Evolutionary conservation across 2,113 vertebrate species (phyloP).

Genomic region (Notarius lentiginosus): DNA sequence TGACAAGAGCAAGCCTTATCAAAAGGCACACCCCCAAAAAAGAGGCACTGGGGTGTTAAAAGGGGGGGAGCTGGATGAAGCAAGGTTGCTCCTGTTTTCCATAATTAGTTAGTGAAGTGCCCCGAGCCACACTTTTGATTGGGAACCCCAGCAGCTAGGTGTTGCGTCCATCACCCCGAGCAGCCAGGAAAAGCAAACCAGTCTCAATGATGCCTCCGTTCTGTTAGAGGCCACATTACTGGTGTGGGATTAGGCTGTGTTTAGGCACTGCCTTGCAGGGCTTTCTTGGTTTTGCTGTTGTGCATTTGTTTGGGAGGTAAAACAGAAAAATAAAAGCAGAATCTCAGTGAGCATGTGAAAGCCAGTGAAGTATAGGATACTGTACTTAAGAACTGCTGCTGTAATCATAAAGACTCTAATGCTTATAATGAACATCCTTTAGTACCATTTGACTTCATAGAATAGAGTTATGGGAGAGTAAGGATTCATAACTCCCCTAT

Average conservation of each 20-base stretch:
- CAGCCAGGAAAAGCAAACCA: slow-evolving; percentile 53
- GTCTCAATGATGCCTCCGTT: slow-evolving; percentile 25
- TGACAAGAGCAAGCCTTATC: slow-evolving; percentile 83
- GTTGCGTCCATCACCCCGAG: slow-evolving; percentile 50
- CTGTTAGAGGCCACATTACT: neutral
- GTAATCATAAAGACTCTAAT: too few relatives aligned
- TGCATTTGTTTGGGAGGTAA: neutral
- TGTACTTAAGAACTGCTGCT: too few relatives aligned
- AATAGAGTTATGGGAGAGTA: neutral
- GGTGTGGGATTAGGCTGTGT: neutral
- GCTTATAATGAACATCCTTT: neutral
- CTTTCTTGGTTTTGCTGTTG: neutral
- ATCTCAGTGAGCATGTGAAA: neutral
- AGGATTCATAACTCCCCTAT: neutral
- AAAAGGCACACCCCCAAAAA: slow-evolving; percentile 64
- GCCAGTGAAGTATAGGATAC: neutral
- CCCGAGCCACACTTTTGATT: slow-evolving; percentile 72
- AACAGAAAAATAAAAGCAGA: neutral
- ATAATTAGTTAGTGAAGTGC: slow-evolving; percentile 82
- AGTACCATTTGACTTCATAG: neutral
- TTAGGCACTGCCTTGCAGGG: neutral
- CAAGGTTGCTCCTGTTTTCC: slow-evolving; percentile 73
- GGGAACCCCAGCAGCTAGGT: slow-evolving; percentile 45
- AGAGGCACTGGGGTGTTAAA: slow-evolving; percentile 60
- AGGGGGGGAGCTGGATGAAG: slow-evolving; percentile 34